phyloP scores from a whole-genome alignment of 2,888 invertebrate genomes.

The Apodemia hepburni region DNA sequence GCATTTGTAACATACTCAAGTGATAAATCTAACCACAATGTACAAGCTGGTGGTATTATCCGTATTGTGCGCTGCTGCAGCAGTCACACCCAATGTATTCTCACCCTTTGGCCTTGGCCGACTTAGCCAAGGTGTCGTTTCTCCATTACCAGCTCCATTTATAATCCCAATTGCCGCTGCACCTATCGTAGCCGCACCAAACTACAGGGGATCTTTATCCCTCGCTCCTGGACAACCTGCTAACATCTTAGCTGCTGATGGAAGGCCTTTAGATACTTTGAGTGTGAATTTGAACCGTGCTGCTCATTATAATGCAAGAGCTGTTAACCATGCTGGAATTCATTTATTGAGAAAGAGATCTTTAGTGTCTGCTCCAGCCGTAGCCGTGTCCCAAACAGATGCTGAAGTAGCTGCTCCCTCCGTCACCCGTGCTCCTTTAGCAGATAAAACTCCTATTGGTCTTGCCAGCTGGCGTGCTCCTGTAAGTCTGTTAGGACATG shows the following conservation, averaged over 20 bases:
- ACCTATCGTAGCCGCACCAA: slow-evolving; percentile 32
- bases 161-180: slow-evolving; percentile 44
- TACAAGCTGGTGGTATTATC: slow-evolving; percentile 82
- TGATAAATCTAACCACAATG: slow-evolving; percentile 77
- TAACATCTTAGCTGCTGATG: slow-evolving; percentile 52
- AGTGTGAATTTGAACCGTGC: slow-evolving; percentile 68
- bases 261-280: slow-evolving; percentile 64
- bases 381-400: slow-evolving; percentile 22
- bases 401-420: slow-evolving; percentile 26
- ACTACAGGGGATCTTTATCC: no score
- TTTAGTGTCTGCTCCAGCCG: slow-evolving; percentile 29
- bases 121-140: slow-evolving; percentile 16
- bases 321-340: slow-evolving; percentile 39
- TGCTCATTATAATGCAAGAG: slow-evolving; percentile 59
- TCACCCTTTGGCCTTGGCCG: slow-evolving; percentile 32
- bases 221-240: no score
- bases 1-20: slow-evolving; percentile 56
- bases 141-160: slow-evolving; percentile 28
- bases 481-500: background rate
- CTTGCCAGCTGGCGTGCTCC: background rate
- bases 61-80: slow-evolving; percentile 78
- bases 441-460: background rate
- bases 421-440: background rate
- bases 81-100: slow-evolving; percentile 64
- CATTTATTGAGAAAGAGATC: slow-evolving; percentile 50